These are phyloP conservation scores for Echeneis naucrates DNA, from an alignment of 2,797 vertebrate genomes.

Conservation along the genomic window DNA sequence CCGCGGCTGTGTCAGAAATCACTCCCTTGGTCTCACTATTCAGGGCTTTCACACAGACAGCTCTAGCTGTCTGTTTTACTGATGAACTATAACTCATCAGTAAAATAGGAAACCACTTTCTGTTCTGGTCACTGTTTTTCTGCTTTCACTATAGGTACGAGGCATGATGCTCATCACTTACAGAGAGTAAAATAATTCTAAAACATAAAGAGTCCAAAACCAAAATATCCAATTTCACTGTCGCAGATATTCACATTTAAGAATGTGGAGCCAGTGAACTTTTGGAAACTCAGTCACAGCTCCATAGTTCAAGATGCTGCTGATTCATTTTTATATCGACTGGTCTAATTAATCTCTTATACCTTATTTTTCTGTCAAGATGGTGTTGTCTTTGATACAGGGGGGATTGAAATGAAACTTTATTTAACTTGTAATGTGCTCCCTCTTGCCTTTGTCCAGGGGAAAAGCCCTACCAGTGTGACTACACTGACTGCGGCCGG, in stretches of 20 bases:
- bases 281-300: no score
- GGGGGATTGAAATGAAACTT: not conserved
- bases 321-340: not conserved
- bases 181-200: no score
- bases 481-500: constrained; percentile 97
- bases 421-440: not conserved
- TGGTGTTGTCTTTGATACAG: not conserved
- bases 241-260: not conserved
- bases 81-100: no score
- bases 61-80: no score
- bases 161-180: no score
- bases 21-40: no score
- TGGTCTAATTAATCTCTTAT: not conserved
- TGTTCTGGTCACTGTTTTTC: no score
- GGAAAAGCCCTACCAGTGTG: constrained; percentile 98
- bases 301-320: not conserved
- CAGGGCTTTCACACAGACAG: no score
- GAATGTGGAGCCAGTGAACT: not conserved
- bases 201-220: not conserved
- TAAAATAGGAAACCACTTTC: no score
- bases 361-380: no score
- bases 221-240: not conserved
- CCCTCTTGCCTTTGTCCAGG: constrained; percentile 75
- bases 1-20: no score
- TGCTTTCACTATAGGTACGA: no score